These are phyloP conservation scores for Allophyes oxyacanthae DNA, from an alignment of 2,888 invertebrate genomes.

Conservation along the genomic window DNA sequence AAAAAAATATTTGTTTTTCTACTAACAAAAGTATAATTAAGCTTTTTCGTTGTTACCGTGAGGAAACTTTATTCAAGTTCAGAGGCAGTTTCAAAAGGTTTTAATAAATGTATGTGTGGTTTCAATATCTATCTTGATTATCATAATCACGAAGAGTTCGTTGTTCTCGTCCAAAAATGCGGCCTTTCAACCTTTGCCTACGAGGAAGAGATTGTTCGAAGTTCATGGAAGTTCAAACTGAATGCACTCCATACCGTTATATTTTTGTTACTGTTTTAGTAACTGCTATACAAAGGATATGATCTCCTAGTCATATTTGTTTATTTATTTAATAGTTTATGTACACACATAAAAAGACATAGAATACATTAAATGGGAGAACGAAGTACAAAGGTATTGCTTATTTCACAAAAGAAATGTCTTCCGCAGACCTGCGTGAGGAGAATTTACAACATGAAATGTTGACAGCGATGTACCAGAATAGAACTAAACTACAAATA, in stretches of 20 bases:
- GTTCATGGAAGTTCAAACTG: slow-evolving; percentile 71
- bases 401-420: too few species aligned
- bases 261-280: slow-evolving; percentile 21
- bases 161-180: slow-evolving; percentile 44
- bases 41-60: too few species aligned
- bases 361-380: too few species aligned
- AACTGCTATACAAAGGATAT: slow-evolving; percentile 26
- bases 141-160: slow-evolving; percentile 35
- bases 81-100: slow-evolving; percentile 7
- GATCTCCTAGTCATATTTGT: not conserved
- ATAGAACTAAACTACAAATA: too few species aligned
- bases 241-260: slow-evolving; percentile 20
- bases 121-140: slow-evolving; percentile 28
- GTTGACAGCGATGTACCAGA: too few species aligned
- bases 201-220: slow-evolving; percentile 74
- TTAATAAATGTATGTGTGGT: slow-evolving; percentile 15
- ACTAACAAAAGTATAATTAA: too few species aligned
- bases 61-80: slow-evolving; percentile 10
- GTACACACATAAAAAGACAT: too few species aligned
- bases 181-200: slow-evolving; percentile 52
- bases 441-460: too few species aligned
- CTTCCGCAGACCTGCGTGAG: too few species aligned
- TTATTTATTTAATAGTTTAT: too few species aligned
- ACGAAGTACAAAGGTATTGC: too few species aligned
- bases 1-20: too few species aligned